Evolutionary conservation across 1,140 invertebrate species (phyloP).

Genomic region (Archegozetes longisetosus): DNA sequence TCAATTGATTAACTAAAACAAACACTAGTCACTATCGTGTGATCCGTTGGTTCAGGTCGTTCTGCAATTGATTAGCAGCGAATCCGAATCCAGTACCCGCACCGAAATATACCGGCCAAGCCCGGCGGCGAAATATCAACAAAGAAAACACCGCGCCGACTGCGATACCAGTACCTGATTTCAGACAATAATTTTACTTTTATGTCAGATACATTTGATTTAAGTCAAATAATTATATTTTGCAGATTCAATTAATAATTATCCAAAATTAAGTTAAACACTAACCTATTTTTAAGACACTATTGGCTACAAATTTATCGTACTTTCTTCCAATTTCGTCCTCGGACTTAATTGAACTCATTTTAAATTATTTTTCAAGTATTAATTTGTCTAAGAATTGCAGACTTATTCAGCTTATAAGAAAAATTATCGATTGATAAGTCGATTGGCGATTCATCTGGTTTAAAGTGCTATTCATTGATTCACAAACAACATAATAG

Average conservation of each 20-base stretch:
- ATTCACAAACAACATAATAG: too few species aligned
- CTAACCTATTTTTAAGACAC: slow-evolving; percentile 16
- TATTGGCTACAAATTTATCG: slow-evolving; percentile 17
- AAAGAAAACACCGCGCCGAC: slow-evolving; percentile 20
- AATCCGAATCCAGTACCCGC: slow-evolving; percentile 20
- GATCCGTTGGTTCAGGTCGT: slow-evolving; percentile 9
- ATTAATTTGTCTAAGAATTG: too few species aligned
- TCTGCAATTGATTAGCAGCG: slow-evolving; percentile 15
- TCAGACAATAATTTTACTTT: too few species aligned
- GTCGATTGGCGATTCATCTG: too few species aligned
- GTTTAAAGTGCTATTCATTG: too few species aligned
- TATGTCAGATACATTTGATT: too few species aligned
- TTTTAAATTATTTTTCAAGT: too few species aligned
- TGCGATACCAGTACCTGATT: slow-evolving; percentile 10
- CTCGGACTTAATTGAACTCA: slow-evolving; percentile 16
- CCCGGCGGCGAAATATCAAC: slow-evolving; percentile 18
- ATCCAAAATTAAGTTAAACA: neutral
- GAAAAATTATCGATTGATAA: too few species aligned
- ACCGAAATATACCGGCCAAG: slow-evolving; percentile 21
- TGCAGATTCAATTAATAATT: neutral
- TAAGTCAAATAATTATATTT: neutral
- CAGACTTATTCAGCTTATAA: too few species aligned
- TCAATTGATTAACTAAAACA: too few species aligned
- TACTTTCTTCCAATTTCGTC: neutral
- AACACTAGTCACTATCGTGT: neutral